A percentile compares a stretch with the other conserved stretches of the same genome.
Evolutionary conservation across 2,888 invertebrate genomes (phyloP).

Genomic region (Oxyscelio sp.): DNA sequence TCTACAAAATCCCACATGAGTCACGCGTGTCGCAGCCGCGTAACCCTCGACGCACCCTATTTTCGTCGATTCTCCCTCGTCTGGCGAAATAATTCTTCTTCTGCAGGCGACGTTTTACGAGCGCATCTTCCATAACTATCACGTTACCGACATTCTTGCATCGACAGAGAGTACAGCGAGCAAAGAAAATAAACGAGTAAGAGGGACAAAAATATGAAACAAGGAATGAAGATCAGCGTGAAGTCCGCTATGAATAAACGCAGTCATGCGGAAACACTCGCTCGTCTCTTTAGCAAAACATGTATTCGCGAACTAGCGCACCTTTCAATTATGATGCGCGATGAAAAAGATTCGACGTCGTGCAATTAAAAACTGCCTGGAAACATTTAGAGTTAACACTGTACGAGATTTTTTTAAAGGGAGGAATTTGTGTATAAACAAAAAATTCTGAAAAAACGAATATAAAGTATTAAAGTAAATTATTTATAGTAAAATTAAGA

Average conservation of each 20-base stretch:
- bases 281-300: conserved; percentile 33
- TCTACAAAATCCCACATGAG: conserved; percentile 21
- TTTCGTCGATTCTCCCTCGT: conserved; percentile 48
- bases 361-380: conserved; percentile 23
- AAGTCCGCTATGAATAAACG: conserved; percentile 32
- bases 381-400: too few relatives aligned
- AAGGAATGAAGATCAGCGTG: conserved; percentile 1
- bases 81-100: conserved; percentile 41
- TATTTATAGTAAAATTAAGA: too few relatives aligned
- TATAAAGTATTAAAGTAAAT: too few relatives aligned
- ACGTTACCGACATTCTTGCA: conserved; percentile 38
- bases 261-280: conserved; percentile 48
- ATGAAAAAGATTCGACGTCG: conserved; percentile 33
- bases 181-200: neutral
- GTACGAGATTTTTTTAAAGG: too few relatives aligned
- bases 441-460: too few relatives aligned
- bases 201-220: neutral
- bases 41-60: conserved; percentile 55
- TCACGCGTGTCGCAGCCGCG: conserved; percentile 31
- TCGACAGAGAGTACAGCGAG: neutral
- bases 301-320: conserved; percentile 28
- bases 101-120: conserved; percentile 45
- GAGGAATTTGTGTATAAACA: too few relatives aligned
- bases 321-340: conserved; percentile 41
- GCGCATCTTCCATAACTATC: conserved; percentile 32